Evolutionary conservation across 2,888 invertebrate genomes (phyloP).

Genomic region (Apodemia zela): DNA sequence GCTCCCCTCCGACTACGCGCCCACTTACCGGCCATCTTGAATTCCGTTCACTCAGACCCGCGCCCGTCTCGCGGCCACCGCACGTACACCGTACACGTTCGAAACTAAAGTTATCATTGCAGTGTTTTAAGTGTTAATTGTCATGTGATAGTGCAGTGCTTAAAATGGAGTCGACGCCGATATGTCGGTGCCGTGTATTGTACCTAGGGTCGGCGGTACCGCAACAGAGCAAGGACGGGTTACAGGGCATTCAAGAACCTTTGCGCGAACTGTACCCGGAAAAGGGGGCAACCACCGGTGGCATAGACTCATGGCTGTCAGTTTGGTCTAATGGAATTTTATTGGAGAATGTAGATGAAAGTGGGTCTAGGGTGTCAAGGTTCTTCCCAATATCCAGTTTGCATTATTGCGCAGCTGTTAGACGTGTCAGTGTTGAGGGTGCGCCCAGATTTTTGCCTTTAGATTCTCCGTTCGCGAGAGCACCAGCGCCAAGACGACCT

Average conservation of each 20-base stretch:
- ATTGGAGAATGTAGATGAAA: constrained; percentile 97
- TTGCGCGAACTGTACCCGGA: constrained; percentile 97
- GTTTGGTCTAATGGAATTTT: constrained; percentile 98
- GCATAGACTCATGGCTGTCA: constrained; percentile 97
- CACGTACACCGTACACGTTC: constrained; percentile 54
- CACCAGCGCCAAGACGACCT: constrained; percentile 95
- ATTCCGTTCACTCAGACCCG: constrained; percentile 77
- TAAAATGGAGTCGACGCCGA: constrained; percentile 91
- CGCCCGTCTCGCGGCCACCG: constrained; percentile 67
- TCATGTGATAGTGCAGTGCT: constrained; percentile 73
- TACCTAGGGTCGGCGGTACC: constrained; percentile 98
- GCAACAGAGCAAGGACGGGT: constrained; percentile 97
- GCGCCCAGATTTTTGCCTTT: constrained; percentile 95
- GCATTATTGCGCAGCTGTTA: constrained; percentile 97
- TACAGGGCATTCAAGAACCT: constrained; percentile 98
- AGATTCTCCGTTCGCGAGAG: constrained; percentile 96
- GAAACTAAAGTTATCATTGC: constrained; percentile 41
- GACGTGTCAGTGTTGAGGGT: constrained; percentile 88
- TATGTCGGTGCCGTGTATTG: constrained; percentile 97
- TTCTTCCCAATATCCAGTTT: constrained; percentile 97
- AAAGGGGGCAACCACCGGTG: constrained; percentile 92
- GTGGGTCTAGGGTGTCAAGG: constrained; percentile 94
- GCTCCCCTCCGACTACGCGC: constrained; percentile 38
- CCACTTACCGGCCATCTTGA: constrained; percentile 66
- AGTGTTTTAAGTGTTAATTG: constrained; percentile 59